These are phyloP conservation scores for Calonectris borealis DNA, from an alignment of 2,113 vertebrate species.

Conservation along the genomic window DNA sequence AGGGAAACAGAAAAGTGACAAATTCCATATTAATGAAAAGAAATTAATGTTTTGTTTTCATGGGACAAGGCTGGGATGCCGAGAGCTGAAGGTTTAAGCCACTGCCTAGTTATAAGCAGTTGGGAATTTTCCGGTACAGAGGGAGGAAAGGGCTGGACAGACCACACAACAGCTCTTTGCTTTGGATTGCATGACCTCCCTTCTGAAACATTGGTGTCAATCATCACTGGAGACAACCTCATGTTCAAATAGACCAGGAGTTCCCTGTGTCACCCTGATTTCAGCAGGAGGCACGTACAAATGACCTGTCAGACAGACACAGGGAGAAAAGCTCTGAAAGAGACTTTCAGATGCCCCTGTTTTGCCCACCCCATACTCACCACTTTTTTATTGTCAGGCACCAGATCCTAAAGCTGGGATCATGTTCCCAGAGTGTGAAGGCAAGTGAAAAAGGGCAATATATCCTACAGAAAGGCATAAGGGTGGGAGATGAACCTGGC, in stretches of 20 bases:
- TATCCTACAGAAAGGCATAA: neutral
- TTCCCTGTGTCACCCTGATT: neutral
- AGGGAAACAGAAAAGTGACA: neutral
- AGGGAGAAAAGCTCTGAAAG: neutral
- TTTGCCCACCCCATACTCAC: neutral
- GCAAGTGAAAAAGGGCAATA: neutral
- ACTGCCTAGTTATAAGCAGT: neutral
- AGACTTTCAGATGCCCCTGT: neutral
- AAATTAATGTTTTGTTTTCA: neutral
- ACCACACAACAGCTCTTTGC: neutral
- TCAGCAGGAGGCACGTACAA: neutral
- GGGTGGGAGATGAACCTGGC: neutral
- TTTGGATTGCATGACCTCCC: neutral
- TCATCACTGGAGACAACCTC: neutral
- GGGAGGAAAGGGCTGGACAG: neutral
- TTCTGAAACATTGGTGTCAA: neutral
- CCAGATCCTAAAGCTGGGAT: neutral
- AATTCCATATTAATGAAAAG: constrained; percentile 25
- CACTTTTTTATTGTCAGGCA: neutral
- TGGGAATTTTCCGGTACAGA: neutral
- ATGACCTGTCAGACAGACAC: neutral
- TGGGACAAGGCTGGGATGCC: neutral
- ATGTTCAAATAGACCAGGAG: neutral
- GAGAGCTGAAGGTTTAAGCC: constrained; percentile 1
- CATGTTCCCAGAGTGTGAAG: neutral